These are phyloP conservation scores for Cheumatopsyche charites DNA, from an alignment of 1,140 invertebrate genomes.

Conservation along the genomic window DNA sequence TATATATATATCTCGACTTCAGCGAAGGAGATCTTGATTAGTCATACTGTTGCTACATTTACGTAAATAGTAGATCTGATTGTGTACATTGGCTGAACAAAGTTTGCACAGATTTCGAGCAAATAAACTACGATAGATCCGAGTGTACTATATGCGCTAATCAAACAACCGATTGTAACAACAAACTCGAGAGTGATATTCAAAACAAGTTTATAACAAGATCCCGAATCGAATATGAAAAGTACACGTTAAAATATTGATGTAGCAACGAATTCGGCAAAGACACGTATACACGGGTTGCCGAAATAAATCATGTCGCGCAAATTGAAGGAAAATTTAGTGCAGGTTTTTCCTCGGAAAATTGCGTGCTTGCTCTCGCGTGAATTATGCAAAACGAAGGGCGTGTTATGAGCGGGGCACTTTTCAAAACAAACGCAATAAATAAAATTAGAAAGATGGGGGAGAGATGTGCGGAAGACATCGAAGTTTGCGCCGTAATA, in stretches of 20 bases:
- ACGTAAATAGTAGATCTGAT: no score
- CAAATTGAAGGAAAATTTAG: conserved; percentile 13
- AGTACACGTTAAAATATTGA: no score
- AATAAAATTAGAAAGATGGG: conserved; percentile 9
- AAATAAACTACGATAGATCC: conserved; percentile 1
- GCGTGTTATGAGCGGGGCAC: background rate
- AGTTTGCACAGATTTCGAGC: background rate
- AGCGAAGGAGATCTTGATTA: conserved; percentile 2
- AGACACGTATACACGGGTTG: no score
- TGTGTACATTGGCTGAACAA: no score
- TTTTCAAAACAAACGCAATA: conserved; percentile 12
- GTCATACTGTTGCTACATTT: background rate
- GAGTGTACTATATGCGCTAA: no score
- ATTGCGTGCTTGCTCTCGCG: conserved; percentile 3
- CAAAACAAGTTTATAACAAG: no score
- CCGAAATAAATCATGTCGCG: background rate
- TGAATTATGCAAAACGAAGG: conserved; percentile 7
- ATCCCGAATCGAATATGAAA: no score
- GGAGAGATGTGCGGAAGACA: background rate
- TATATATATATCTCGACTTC: background rate
- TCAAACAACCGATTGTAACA: no score
- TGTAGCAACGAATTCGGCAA: no score
- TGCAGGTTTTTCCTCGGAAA: background rate
- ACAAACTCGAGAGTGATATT: no score
- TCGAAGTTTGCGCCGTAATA: background rate